phyloP scores from a whole-genome alignment of 2,888 invertebrate species.

The Mythimna lalbum region DNA sequence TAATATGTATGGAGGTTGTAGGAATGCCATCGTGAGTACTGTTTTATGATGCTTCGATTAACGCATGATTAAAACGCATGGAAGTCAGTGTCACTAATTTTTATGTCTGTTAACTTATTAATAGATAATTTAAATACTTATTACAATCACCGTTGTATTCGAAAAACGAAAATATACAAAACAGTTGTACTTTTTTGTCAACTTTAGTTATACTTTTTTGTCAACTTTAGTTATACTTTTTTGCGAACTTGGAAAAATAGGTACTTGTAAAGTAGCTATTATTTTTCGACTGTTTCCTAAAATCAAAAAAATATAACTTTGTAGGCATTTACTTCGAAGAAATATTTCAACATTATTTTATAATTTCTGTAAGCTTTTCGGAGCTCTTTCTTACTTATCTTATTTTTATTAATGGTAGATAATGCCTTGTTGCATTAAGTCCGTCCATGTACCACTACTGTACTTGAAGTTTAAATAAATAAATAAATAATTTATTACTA shows the following conservation, averaged over 20 bases:
- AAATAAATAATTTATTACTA: too few relatives aligned
- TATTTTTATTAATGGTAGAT: background rate
- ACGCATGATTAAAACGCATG: conserved; percentile 37
- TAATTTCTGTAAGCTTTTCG: background rate
- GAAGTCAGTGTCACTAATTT: conserved; percentile 36
- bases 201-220: background rate
- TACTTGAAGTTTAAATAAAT: too few relatives aligned
- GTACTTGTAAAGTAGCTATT: background rate
- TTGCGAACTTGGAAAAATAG: background rate
- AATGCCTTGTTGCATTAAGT: too few relatives aligned
- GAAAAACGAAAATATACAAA: too few relatives aligned
- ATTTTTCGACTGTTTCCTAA: background rate
- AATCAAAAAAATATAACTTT: background rate
- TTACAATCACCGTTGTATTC: too few relatives aligned
- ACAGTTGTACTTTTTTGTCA: too few relatives aligned
- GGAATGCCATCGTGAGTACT: conserved; percentile 72
- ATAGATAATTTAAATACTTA: background rate
- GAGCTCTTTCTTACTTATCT: background rate
- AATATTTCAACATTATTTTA: background rate
- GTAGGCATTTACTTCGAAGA: background rate
- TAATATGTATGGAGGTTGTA: conserved; percentile 72
- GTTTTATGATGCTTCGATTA: conserved; percentile 48
- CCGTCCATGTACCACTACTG: too few relatives aligned
- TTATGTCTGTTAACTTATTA: background rate
- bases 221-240: background rate